Base-by-base conservation (phyloP, 2,113 vertebrate genomes). In the Lethenteron reissneri region DNA sequence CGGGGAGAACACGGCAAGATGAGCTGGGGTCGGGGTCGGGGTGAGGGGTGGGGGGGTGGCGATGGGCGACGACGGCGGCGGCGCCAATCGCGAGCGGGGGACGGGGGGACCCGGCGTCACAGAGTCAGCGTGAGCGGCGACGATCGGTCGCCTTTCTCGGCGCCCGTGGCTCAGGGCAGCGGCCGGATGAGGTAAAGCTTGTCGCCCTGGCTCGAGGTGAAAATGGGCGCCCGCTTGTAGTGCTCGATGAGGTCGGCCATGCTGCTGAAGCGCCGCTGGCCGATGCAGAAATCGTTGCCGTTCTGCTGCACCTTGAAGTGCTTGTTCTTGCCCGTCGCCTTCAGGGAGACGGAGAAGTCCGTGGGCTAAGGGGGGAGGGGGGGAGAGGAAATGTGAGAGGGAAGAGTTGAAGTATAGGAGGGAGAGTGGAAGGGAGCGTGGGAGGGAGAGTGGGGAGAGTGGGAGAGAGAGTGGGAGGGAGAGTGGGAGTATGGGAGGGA, bases 181-280 rank as follows among this genome's bases (percentile, higher is more conserved):
- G 86, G 86, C 79, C 88, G 89, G 78, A 88, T 74, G 79, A 90
- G 85, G 82, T 89, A 90, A 56, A 89, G 84, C 84, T 88, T 91
- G 80, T 90, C 87, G 70, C 88, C 88, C 80, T 88, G 88, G 79
- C 89, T 86, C 70, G 87, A 88, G 80, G 88, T 89, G 80, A 90
- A 91, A 81, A 89, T 90, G 41, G 88, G 88, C 56, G 88, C 88
- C 76, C 89, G 88, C 86, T 90, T 90, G 82, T 91, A 89, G 85
- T 90, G 87, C 84, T 89, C 88, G 77, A 90, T 86, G 79, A 91
- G 83, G 81, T 89, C 87, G 76, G 90, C 86, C 86, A 89, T 88
- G 76, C 86, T 87, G 83, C 80, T 81, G 83, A 91, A 91, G 83
- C 86, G 89, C 76, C 88, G 85, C 76, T 91, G 88, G 80, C 88